phyloP scores from a whole-genome alignment of 2,888 invertebrate species.

The Leptinotarsa tumamoca region DNA sequence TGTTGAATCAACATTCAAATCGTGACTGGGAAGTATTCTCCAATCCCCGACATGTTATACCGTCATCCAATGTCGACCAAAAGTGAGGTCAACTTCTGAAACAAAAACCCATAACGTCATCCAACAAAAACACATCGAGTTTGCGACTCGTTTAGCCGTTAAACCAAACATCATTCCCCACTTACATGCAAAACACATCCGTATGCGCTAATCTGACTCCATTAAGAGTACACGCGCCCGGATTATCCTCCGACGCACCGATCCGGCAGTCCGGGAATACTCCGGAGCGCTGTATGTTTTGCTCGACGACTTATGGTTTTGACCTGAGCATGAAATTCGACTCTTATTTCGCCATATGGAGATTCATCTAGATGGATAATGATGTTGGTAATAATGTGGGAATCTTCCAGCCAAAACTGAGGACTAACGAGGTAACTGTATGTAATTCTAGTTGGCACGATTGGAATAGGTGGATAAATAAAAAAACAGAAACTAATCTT shows the following conservation, averaged over 20 bases:
- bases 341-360: slow-evolving; percentile 19
- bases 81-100: slow-evolving; percentile 38
- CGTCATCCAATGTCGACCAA: slow-evolving; percentile 8
- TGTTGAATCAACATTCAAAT: background rate
- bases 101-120: slow-evolving; percentile 53
- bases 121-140: slow-evolving; percentile 58
- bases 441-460: background rate
- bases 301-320: slow-evolving; percentile 16
- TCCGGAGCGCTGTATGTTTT: slow-evolving; percentile 32
- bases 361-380: slow-evolving; percentile 6
- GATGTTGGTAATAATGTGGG: background rate
- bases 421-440: background rate
- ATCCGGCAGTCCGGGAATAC: slow-evolving; percentile 34
- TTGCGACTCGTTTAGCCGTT: slow-evolving; percentile 64
- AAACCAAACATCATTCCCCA: slow-evolving; percentile 68
- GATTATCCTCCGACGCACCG: slow-evolving; percentile 47
- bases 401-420: background rate
- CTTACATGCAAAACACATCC: slow-evolving; percentile 67
- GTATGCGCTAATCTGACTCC: slow-evolving; percentile 66
- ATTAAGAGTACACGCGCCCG: slow-evolving; percentile 62
- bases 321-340: slow-evolving; percentile 21
- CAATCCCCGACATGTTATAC: background rate
- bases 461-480: background rate
- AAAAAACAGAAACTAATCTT: background rate
- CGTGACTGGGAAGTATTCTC: background rate